These are phyloP conservation scores for Agapornis canus DNA, from an alignment of 2,797 vertebrate species.

Conservation along the genomic window DNA sequence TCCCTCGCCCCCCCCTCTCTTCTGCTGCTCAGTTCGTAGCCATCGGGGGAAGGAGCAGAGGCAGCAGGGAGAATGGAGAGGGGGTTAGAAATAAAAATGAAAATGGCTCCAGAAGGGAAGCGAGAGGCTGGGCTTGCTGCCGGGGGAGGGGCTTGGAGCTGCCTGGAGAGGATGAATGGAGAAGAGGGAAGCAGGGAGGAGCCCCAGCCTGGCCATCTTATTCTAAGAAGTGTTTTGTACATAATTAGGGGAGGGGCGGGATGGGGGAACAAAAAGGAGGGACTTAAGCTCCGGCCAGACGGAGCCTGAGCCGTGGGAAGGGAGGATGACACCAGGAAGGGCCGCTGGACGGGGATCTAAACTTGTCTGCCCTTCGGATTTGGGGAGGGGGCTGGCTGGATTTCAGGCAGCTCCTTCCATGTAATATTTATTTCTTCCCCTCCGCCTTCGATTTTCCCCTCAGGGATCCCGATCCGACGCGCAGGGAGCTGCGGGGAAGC, in stretches of 20 bases:
- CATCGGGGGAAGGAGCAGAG: slow-evolving; percentile 68
- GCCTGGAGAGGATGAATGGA: slow-evolving; percentile 72
- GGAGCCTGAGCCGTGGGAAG: not conserved
- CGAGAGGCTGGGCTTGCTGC: slow-evolving; percentile 69
- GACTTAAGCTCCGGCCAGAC: not conserved
- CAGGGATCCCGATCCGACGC: not conserved
- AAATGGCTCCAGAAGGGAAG: slow-evolving; percentile 72
- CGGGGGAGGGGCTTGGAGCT: slow-evolving; percentile 63
- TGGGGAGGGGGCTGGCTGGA: not conserved
- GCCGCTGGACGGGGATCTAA: not conserved
- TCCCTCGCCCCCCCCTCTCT: not conserved
- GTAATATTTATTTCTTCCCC: not conserved
- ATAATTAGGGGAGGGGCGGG: slow-evolving; percentile 49
- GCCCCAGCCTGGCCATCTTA: slow-evolving; percentile 41
- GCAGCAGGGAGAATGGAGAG: slow-evolving; percentile 72
- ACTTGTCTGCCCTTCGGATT: not conserved
- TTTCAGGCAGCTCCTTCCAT: not conserved
- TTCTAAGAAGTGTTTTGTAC: slow-evolving; percentile 68
- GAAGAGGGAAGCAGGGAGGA: slow-evolving; percentile 66
- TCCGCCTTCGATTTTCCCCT: not conserved
- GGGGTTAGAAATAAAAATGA: slow-evolving; percentile 76
- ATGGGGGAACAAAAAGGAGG: not conserved
- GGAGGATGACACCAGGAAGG: not conserved
- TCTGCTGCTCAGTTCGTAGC: slow-evolving; percentile 74
- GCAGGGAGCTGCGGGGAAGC: not conserved